Conservation (phyloP, 2,888 invertebrate species). For the Carpatolechia fugitivella region DNA sequence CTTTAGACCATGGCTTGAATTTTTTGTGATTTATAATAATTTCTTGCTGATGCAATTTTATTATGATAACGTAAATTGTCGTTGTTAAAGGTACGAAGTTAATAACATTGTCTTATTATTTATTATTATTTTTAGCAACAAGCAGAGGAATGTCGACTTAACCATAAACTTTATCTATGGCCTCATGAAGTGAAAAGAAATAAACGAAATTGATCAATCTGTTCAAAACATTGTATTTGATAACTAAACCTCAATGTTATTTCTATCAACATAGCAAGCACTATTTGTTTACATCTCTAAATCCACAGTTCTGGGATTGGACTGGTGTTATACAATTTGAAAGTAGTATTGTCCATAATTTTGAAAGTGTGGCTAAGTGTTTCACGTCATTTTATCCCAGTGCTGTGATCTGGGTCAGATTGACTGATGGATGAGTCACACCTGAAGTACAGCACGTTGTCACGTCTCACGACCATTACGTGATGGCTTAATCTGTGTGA, state of each 20-base stretch:
- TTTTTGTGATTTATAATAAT: too few species aligned
- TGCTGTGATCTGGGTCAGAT: conserved; percentile 50
- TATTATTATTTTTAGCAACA: too few species aligned
- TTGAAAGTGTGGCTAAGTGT: conserved; percentile 26
- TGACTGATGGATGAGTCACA: conserved; percentile 59
- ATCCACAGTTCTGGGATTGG: background rate
- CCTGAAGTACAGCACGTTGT: conserved; percentile 39
- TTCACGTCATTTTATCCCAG: conserved; percentile 33
- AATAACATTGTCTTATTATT: too few species aligned
- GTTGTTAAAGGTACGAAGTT: too few species aligned
- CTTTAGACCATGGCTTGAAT: too few species aligned
- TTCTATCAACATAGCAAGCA: background rate
- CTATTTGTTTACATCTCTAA: conserved; percentile 1
- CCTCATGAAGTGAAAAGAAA: too few species aligned
- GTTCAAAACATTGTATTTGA: conserved; percentile 7
- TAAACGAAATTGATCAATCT: too few species aligned
- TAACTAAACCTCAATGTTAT: conserved; percentile 7
- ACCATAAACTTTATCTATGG: too few species aligned
- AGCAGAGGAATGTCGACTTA: too few species aligned
- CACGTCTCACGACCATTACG: conserved; percentile 44
- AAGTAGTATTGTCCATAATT: conserved; percentile 19
- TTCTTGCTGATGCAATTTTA: too few species aligned
- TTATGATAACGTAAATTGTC: too few species aligned
- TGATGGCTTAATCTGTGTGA: conserved; percentile 46
- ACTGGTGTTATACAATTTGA: background rate